Conservation (phyloP, 2,797 vertebrate species). For the Tapirus indicus region DNA sequence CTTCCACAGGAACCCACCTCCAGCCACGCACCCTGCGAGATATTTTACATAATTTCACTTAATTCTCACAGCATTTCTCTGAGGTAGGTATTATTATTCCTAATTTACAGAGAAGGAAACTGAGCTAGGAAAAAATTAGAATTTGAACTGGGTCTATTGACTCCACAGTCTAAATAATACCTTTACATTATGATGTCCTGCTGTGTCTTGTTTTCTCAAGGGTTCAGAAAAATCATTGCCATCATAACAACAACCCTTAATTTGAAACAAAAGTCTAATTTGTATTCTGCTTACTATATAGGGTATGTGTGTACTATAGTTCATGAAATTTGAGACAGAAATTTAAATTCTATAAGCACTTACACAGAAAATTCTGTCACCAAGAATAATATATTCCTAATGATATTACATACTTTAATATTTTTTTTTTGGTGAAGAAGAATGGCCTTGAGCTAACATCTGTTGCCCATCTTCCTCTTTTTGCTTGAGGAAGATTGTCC, state of each 20-base stretch:
- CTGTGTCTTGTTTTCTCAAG: background rate
- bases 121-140: background rate
- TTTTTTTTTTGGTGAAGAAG: background rate
- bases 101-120: background rate
- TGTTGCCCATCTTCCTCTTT: too few relatives aligned
- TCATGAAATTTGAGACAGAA: conserved; percentile 12
- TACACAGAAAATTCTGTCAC: background rate
- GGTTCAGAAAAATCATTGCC: background rate
- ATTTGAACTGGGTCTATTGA: background rate
- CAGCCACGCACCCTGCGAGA: background rate
- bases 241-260: background rate
- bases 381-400: background rate
- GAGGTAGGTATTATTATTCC: background rate
- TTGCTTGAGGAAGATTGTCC: too few relatives aligned
- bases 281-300: background rate
- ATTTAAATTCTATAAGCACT: background rate
- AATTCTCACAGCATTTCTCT: background rate
- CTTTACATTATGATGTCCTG: background rate
- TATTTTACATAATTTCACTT: background rate
- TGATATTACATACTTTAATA: background rate
- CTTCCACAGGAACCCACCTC: background rate
- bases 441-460: too few relatives aligned
- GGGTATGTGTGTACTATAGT: background rate
- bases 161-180: background rate
- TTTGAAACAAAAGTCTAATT: background rate